Conservation (phyloP, 2,797 vertebrate species). For the Hafferia zeledoni region DNA sequence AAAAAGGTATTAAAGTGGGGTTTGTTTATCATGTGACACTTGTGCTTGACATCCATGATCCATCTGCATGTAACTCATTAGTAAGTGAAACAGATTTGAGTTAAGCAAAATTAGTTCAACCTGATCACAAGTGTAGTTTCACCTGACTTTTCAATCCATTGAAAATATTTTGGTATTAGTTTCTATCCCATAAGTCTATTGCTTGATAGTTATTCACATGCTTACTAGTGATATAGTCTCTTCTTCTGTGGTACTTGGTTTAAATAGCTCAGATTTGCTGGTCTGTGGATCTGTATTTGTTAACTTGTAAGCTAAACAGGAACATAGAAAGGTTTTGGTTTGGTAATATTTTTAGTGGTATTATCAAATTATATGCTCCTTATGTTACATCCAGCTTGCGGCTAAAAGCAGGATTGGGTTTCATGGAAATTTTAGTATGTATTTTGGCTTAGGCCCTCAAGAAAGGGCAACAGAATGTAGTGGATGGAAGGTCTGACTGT, state of each 20-base stretch:
- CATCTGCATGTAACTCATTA: not conserved
- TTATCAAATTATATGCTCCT: not conserved
- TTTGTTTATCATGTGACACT: not conserved
- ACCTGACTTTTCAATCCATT: not conserved
- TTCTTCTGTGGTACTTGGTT: not conserved
- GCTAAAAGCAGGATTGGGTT: not conserved
- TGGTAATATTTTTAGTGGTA: not conserved
- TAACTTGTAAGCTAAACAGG: not conserved
- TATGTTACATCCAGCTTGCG: not conserved
- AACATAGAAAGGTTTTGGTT: not conserved
- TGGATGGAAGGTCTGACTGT: not conserved
- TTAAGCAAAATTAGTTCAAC: not conserved
- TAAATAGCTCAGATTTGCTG: not conserved
- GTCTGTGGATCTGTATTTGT: not conserved
- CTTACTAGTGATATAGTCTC: not conserved
- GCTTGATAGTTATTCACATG: not conserved
- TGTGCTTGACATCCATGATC: not conserved
- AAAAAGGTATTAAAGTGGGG: conserved; percentile 64
- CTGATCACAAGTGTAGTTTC: not conserved
- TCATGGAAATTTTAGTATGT: not conserved
- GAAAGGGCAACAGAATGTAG: not conserved
- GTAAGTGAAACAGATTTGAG: not conserved
- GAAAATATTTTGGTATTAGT: not conserved
- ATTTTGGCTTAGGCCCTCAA: not conserved
- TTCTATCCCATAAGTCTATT: not conserved